These are phyloP conservation scores for Nomada ferruginata DNA, from an alignment of 2,888 invertebrate genomes.

Conservation along the genomic window DNA sequence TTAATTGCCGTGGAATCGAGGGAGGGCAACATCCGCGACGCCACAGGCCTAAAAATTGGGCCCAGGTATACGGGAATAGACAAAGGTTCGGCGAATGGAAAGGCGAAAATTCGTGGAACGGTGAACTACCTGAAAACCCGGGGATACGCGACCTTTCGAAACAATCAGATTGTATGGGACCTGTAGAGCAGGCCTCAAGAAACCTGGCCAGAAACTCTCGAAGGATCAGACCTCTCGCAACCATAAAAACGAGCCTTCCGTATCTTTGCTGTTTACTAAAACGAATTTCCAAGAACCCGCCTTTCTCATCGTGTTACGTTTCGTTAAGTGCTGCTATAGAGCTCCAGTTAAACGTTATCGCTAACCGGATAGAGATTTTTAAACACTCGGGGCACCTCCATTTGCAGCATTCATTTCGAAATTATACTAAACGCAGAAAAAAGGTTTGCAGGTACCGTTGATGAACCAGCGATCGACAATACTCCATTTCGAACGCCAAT, in stretches of 20 bases:
- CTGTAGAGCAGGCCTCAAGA: constrained; percentile 7
- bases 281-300: background rate
- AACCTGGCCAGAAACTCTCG: constrained; percentile 7
- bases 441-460: too few species aligned
- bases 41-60: constrained; percentile 2
- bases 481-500: background rate
- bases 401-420: too few species aligned
- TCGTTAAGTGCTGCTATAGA: background rate
- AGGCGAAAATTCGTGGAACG: constrained; percentile 48
- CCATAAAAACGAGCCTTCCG: constrained; percentile 27
- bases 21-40: background rate
- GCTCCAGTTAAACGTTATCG: background rate
- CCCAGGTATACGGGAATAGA: constrained; percentile 45
- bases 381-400: too few species aligned
- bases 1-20: constrained; percentile 4
- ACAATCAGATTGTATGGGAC: constrained; percentile 43
- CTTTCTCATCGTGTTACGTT: background rate
- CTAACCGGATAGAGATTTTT: background rate
- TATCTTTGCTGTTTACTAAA: constrained; percentile 7
- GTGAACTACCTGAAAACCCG: constrained; percentile 34
- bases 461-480: too few species aligned
- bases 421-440: too few species aligned
- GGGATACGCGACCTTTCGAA: constrained; percentile 32
- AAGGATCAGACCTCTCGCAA: constrained; percentile 20
- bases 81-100: constrained; percentile 37